Evolutionary conservation across 1,140 invertebrate genomes (phyloP).

Genomic region (Pseudomyrmex cubaensis): DNA sequence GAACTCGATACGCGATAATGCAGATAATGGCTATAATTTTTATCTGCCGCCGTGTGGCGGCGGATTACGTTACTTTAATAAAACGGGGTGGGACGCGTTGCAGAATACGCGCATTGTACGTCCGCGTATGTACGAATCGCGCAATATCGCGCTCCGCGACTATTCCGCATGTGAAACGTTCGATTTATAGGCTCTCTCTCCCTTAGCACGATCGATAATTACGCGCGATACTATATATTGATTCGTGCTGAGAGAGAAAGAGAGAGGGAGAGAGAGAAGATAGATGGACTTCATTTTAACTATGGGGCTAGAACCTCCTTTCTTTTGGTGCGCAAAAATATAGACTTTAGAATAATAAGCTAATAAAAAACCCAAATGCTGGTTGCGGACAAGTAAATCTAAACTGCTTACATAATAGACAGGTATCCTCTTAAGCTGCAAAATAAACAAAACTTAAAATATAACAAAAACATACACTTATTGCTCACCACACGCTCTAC

Average conservation of each 20-base stretch:
- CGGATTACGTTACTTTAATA: slow-evolving; percentile 61
- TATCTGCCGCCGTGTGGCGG: slow-evolving; percentile 27
- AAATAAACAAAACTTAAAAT: no score
- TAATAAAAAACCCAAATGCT: no score
- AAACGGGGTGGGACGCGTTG: slow-evolving; percentile 34
- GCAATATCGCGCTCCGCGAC: not conserved
- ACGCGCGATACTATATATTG: slow-evolving; percentile 20
- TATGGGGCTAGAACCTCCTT: no score
- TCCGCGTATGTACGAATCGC: slow-evolving; percentile 11
- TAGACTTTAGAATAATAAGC: no score
- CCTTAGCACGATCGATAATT: slow-evolving; percentile 40
- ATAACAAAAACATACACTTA: no score
- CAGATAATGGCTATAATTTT: slow-evolving; percentile 60
- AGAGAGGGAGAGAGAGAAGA: no score
- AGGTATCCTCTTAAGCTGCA: no score
- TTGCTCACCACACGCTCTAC: no score
- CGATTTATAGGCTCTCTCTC: slow-evolving; percentile 27
- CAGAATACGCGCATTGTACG: slow-evolving; percentile 11
- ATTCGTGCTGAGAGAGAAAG: not conserved
- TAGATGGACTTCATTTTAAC: no score
- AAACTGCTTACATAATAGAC: no score
- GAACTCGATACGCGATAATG: slow-evolving; percentile 58
- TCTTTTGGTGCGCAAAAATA: no score
- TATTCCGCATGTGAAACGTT: slow-evolving; percentile 15
- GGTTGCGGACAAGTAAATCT: no score